phyloP scores from a whole-genome alignment of 2,113 vertebrate species.

The Trochalopteron elliotii region DNA sequence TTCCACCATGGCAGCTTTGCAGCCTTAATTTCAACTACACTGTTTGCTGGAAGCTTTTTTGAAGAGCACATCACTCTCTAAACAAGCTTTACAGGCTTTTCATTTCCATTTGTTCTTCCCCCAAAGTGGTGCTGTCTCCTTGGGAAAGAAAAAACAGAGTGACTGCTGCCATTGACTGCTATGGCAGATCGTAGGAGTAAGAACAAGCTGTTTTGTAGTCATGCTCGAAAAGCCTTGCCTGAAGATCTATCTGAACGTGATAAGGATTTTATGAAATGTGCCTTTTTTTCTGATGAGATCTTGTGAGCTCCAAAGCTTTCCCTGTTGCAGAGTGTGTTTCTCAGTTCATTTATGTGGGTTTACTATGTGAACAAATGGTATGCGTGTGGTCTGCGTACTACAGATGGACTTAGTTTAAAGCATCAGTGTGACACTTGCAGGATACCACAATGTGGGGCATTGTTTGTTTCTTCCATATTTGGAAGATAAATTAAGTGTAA shows the following conservation, averaged over 20 bases:
- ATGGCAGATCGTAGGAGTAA: conserved; percentile 1
- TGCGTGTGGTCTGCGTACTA: conserved; percentile 67
- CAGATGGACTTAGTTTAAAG: conserved; percentile 72
- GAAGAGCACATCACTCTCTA: conserved; percentile 75
- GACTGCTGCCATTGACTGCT: conserved; percentile 39
- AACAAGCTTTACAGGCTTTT: conserved; percentile 71
- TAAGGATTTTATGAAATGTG: conserved; percentile 80
- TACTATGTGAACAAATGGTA: conserved; percentile 73
- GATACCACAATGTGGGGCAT: conserved; percentile 81
- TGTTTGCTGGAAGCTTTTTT: conserved; percentile 74
- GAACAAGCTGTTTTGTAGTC: conserved; percentile 42
- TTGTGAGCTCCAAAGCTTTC: conserved; percentile 79
- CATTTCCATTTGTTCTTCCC: conserved; percentile 63
- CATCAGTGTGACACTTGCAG: conserved; percentile 77
- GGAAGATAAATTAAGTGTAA: conserved; percentile 84
- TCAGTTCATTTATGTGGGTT: conserved; percentile 63
- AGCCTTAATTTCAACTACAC: conserved; percentile 74
- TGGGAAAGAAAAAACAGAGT: conserved; percentile 31
- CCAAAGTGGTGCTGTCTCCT: conserved; percentile 79
- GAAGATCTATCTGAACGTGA: conserved; percentile 71
- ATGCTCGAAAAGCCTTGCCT: conserved; percentile 46
- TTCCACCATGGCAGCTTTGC: conserved; percentile 85
- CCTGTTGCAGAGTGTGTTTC: conserved; percentile 69
- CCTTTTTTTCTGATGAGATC: conserved; percentile 81
- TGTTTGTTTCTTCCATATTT: conserved; percentile 86